Evolutionary conservation across 1,140 invertebrate genomes (phyloP).

Genomic region (Dreissena polymorpha): DNA sequence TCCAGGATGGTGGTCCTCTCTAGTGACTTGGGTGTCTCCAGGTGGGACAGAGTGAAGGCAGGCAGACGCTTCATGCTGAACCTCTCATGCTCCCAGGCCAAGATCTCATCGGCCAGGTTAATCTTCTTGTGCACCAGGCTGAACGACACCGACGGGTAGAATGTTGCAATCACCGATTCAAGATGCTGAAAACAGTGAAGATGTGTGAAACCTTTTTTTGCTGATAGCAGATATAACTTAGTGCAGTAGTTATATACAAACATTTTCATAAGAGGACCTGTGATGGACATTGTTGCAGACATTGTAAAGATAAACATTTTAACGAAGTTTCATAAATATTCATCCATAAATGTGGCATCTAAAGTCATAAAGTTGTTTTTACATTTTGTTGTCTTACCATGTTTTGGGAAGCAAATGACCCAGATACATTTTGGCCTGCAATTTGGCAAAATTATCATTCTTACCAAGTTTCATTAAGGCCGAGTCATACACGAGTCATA

Average conservation of each 20-base stretch:
- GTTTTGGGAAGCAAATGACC: too few relatives aligned
- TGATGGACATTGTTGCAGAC: conserved; percentile 1
- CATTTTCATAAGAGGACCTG: conserved; percentile 80
- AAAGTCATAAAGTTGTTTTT: too few relatives aligned
- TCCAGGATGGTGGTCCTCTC: conserved; percentile 79
- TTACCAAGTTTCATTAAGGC: too few relatives aligned
- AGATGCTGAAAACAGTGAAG: conserved; percentile 76
- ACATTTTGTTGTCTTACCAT: too few relatives aligned
- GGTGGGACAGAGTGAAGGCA: conserved; percentile 93
- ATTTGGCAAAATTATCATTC: too few relatives aligned
- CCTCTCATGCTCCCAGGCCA: conserved; percentile 98
- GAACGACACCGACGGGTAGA: conserved; percentile 81
- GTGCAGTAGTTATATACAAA: background rate
- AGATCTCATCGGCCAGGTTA: conserved; percentile 94
- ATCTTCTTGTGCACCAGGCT: conserved; percentile 97
- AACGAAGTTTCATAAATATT: too few relatives aligned
- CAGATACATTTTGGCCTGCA: too few relatives aligned
- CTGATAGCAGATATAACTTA: background rate
- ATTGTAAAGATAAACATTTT: too few relatives aligned
- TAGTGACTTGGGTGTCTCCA: conserved; percentile 81
- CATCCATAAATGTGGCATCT: too few relatives aligned
- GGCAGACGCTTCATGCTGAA: conserved; percentile 95
- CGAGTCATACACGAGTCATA: too few relatives aligned
- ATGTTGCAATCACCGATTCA: conserved; percentile 66
- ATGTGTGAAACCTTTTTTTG: background rate